Conservation (phyloP, 2,797 vertebrate genomes). For the Carcharodon carcharias region DNA sequence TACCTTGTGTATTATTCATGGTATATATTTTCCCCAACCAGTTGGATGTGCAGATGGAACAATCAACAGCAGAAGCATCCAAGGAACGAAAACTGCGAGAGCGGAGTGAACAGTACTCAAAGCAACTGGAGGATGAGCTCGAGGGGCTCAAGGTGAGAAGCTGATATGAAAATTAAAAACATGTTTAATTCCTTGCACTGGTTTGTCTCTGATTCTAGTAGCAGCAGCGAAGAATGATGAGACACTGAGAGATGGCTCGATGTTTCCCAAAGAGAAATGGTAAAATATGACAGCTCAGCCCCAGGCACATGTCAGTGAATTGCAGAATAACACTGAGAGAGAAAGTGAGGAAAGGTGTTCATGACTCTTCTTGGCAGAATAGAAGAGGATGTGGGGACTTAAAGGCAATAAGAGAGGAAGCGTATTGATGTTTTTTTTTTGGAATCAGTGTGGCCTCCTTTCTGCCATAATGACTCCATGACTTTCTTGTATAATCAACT, state of each 20-base stretch:
- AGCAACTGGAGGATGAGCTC: slow-evolving; percentile 88
- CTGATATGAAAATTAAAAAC: not conserved
- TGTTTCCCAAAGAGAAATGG: not conserved
- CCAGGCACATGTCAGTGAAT: not conserved
- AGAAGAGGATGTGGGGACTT: not conserved
- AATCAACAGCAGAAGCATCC: slow-evolving; percentile 75
- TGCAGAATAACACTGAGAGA: not conserved
- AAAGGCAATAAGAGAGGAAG: not conserved
- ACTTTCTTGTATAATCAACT: no score
- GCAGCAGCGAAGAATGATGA: not conserved
- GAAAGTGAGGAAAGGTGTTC: not conserved
- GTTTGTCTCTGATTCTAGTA: not conserved
- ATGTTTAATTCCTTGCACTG: no score
- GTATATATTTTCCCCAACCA: slow-evolving; percentile 50
- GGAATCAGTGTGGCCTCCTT: no score
- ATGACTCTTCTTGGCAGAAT: not conserved
- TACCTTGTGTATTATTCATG: no score
- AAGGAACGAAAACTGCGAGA: slow-evolving; percentile 91
- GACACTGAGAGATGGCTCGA: not conserved
- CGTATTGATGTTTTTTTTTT: not conserved
- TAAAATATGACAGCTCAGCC: not conserved
- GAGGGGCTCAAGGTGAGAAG: slow-evolving; percentile 81
- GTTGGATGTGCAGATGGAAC: slow-evolving; percentile 83
- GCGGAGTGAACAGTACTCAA: slow-evolving; percentile 83
- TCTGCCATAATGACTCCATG: no score